These are phyloP conservation scores for Drosophila arizonae DNA, from an alignment of 1,140 invertebrate genomes.

Conservation along the genomic window DNA sequence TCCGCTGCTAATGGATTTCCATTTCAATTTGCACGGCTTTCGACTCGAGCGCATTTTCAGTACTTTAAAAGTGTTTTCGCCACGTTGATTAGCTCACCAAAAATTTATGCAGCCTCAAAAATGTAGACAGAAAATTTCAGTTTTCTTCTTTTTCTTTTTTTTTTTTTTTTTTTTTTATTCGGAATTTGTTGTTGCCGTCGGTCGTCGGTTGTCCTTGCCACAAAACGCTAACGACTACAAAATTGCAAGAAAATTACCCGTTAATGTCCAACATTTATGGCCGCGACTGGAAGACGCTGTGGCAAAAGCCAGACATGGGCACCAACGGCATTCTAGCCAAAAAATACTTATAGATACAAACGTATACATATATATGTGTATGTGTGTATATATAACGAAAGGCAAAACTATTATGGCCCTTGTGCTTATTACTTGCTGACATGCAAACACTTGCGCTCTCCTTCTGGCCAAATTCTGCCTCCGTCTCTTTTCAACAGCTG, in stretches of 20 bases:
- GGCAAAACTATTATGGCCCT: slow-evolving; percentile 79
- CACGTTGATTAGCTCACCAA: slow-evolving; percentile 56
- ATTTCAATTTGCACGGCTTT: slow-evolving; percentile 70
- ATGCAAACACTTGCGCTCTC: slow-evolving; percentile 74
- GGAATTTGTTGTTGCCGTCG: slow-evolving; percentile 47
- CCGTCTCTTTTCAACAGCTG: slow-evolving; percentile 4
- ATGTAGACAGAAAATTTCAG: slow-evolving; percentile 55
- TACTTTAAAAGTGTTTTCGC: background rate
- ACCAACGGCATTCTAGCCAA: slow-evolving; percentile 49
- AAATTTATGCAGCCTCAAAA: slow-evolving; percentile 60
- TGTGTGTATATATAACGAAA: slow-evolving; percentile 52
- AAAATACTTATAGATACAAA: slow-evolving; percentile 41
- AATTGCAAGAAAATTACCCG: slow-evolving; percentile 82
- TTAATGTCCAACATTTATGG: slow-evolving; percentile 82
- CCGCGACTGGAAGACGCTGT: slow-evolving; percentile 46
- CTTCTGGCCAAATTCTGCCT: slow-evolving; percentile 1
- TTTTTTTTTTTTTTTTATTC: background rate
- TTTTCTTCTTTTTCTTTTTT: slow-evolving; percentile 6
- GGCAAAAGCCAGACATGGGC: slow-evolving; percentile 44
- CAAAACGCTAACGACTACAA: slow-evolving; percentile 82
- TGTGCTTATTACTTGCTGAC: slow-evolving; percentile 80
- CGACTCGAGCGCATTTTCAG: slow-evolving; percentile 1
- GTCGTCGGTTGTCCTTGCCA: slow-evolving; percentile 58
- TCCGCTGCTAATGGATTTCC: slow-evolving; percentile 76
- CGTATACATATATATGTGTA: slow-evolving; percentile 19